Base-by-base conservation (phyloP, 2,888 invertebrate species). In the Caenorhabditis zanzibari region DNA sequence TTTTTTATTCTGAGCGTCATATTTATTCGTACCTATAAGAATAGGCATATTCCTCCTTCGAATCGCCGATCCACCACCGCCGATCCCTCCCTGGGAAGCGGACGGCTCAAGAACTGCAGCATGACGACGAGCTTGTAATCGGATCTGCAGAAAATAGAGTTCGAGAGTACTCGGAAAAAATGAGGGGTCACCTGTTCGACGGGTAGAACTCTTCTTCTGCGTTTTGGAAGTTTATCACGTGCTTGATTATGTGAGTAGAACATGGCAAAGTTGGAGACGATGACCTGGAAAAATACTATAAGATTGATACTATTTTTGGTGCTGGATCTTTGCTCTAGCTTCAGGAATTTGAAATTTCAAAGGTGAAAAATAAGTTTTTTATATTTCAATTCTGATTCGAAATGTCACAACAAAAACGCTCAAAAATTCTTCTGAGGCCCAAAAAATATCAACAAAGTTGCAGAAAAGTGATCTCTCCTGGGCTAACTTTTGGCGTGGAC, bases 171-270 rank as follows among this genome's bases (percentile, higher is more conserved):
- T 16, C 16, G 28, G 69, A 54, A 61, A 41, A 41, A 35, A 19
- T 44, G 10, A 28, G 22, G 41, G n/a, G 73, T 28, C 58, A 91
- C 91, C 88, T 91, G 91, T 81, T 91, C 91, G 2, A 88, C 90
- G 12, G 91, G 91, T 10, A 91, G 80, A 1, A 97, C 96, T 77
- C 96, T 94, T 87, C 97, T 94, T 59, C 96, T 94, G 93, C 96
- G 96, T 94, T 97, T 96, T 0, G 97, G 97, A 85, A 97, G 94
- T 94, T 97, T 97, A 82, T 96, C 96, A 86, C 99, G 94, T 86
- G 98, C 99, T 95, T 97, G 97, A 10, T 97, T 97, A 93, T 97
- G 97, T 0, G 96, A 96, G 63, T 92, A 92, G 82, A 92, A 92
- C 90, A 90, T 90, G 24, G 89, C 89, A 61, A 88, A 89, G 73